Evolutionary conservation across 92 coral and sea anemone genomes (phyloP), one percentile per base, ranked within the genome.

Genomic region (Porites divaricata): DNA sequence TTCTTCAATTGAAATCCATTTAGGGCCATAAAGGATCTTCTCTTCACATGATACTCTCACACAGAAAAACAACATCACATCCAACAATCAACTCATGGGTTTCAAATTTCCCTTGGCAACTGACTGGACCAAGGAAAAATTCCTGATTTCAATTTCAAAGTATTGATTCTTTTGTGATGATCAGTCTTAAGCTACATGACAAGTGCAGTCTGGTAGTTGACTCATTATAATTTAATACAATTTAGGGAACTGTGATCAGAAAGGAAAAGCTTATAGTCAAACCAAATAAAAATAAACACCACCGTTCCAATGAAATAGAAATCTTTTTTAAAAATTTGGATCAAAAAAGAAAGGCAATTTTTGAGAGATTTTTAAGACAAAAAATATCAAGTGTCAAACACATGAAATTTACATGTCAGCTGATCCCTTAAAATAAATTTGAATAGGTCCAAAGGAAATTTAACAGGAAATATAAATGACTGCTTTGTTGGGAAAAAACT

Each of bases 1-100:
- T 8, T 86, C 76, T 64, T 94, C 98, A 24, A 92, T 84, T 49
- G 90, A 91, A 67, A 94, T 90, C 98, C 98, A 94, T 75, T 92
- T 94, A 62, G 95, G 98, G 50, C 91, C 89, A 45, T 78, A 85
- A 49, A 94, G 81, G 56, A 94, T 77, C 58, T 82, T 67, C 4
- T 81, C 81, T 8, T 84, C 89, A 64, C 90, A 85, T 59, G 96
- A 92, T 57, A 94, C 95, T 63, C 98, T 94, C 77, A 94, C 98
- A 85, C 98, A 94, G 63, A 93, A 90, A 6, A 93, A 72, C 70
- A 88, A 77, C 97, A 93, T 93, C 19, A 68, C 88, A 74, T 54
- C 50, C 67, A 25, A 67, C 13, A 25, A 22, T 25, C 59, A 63
- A 10, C 15, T 41, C 81, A 74, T 84, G 63, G 26, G 67, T 11